phyloP scores from a whole-genome alignment of 2,888 invertebrate genomes.

The Tiphia femorata region DNA sequence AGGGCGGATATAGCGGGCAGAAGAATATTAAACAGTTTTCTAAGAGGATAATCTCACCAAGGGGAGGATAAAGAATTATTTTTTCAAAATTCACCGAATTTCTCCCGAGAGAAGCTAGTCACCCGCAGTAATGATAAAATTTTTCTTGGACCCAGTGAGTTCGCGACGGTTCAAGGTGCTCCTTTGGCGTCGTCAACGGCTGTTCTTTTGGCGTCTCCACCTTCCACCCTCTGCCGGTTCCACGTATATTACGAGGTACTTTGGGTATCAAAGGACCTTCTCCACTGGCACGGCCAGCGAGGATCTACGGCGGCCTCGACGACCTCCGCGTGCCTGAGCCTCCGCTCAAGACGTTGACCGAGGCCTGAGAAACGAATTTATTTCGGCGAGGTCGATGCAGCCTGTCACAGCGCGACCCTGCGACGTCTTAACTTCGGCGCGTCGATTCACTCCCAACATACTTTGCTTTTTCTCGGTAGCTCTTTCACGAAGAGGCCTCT shows the following conservation, averaged over 20 bases:
- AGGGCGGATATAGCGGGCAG: background rate
- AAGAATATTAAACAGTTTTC: conserved; percentile 20
- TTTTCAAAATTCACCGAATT: too few species aligned
- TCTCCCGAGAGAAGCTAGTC: too few species aligned
- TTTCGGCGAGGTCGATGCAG: conserved; percentile 48
- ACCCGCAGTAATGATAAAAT: too few species aligned
- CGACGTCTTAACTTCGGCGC: conserved; percentile 50
- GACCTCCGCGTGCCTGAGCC: conserved; percentile 26
- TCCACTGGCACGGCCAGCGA: conserved; percentile 1
- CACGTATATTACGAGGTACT: conserved; percentile 40
- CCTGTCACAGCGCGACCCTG: conserved; percentile 47
- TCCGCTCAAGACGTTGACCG: background rate
- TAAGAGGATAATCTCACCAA: conserved; percentile 50
- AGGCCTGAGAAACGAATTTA: conserved; percentile 45
- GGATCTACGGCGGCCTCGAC: conserved; percentile 32
- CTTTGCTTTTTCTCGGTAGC: too few species aligned
- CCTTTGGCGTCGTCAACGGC: too few species aligned
- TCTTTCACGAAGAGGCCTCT: too few species aligned
- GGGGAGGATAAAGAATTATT: conserved; percentile 27
- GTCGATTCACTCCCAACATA: too few species aligned
- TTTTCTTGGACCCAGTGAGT: too few species aligned
- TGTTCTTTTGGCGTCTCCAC: too few species aligned
- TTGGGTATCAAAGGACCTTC: conserved; percentile 22
- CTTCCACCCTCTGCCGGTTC: conserved; percentile 31
- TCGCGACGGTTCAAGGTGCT: too few species aligned